A percentile compares a stretch with the other conserved stretches of the same genome.
Evolutionary conservation across 2,888 invertebrate species (phyloP).

Genomic region (Torymus auratus): DNA sequence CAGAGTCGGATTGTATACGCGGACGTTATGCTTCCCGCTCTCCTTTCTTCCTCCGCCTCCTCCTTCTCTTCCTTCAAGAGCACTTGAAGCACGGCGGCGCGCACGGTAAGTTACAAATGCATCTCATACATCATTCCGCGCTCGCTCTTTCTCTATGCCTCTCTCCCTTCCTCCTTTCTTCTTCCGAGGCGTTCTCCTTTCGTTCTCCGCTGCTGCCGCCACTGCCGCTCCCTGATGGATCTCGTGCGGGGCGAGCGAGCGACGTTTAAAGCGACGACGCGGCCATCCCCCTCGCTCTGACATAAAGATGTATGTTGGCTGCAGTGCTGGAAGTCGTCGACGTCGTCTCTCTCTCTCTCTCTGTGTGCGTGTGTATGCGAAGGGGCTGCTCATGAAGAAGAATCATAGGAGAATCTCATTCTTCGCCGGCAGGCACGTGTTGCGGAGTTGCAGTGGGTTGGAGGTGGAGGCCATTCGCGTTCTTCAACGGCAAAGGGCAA

Average conservation of each 20-base stretch:
- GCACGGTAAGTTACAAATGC: constrained; percentile 66
- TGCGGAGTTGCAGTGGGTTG: neutral
- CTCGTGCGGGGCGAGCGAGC: neutral
- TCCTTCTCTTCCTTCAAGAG: constrained; percentile 1
- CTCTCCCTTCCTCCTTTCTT: constrained; percentile 29
- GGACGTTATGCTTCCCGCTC: neutral
- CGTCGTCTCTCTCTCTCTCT: neutral
- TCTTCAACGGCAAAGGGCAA: no score
- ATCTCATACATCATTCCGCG: constrained; percentile 67
- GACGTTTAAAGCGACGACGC: constrained; percentile 28
- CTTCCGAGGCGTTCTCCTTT: no score
- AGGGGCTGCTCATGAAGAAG: constrained; percentile 13
- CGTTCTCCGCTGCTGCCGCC: no score
- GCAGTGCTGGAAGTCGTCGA: constrained; percentile 29
- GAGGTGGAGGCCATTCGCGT: neutral
- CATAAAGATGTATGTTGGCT: constrained; percentile 43
- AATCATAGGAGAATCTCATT: constrained; percentile 4
- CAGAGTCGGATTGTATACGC: constrained; percentile 1
- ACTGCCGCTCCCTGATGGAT: neutral
- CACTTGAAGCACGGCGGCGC: constrained; percentile 13
- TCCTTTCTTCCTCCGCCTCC: constrained; percentile 18
- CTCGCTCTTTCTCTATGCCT: constrained; percentile 26
- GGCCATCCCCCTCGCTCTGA: constrained; percentile 1
- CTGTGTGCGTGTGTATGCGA: no score
- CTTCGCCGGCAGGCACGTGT: neutral